Base-by-base conservation (phyloP, 2,113 vertebrate genomes). In the Leuciscus idus region DNA sequence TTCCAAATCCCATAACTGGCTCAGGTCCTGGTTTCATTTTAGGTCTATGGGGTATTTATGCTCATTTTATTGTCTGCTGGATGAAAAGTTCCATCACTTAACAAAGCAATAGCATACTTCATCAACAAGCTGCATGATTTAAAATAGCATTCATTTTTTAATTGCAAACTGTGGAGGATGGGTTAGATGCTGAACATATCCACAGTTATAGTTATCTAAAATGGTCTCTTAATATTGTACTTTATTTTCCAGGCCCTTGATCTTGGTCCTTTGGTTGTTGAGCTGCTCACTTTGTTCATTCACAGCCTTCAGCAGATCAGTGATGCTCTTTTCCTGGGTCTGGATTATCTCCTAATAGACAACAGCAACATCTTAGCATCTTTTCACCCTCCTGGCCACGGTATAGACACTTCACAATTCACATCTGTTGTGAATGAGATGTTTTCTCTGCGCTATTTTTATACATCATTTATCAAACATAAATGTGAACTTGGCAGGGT, bases 241-340 rank as follows among this genome's bases (percentile, higher is more conserved):
- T 89, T 95, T 94, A 52, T 92, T 90, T 84, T 95, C 94, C 89
- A 95, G 89, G 52, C 4, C 70, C 81, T 92, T 95, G 87, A 95
- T 94, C 89, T 95, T 93, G 0, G 23, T 83, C 78, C 55, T 91
- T 83, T 95, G 95, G 82, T 91, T n/a, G 76, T 88, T 92, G 78
- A 95, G 92, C 82, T 94, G 93, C 48, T 94, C 88, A 2, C 90
- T 93, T 86, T 95, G 95, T 15, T 94, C 92, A 28, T 57, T 92
- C 85, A 95, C 89, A 12, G 93, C 91, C 50, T 87, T 91, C 89
- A 95, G 90, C 26, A 95, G 91, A 81, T 93, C 89, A 15, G 50
- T 70, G 79, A 95, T 94, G 87, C 91, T 95, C 52, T 68, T 91
- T 79, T 94, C 94, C 84, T 95, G 94, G 77, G 36, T 88, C 55